These are phyloP conservation scores for Metridium senile DNA, from an alignment of 92 coral and sea anemone genomes.

Conservation along the genomic window DNA sequence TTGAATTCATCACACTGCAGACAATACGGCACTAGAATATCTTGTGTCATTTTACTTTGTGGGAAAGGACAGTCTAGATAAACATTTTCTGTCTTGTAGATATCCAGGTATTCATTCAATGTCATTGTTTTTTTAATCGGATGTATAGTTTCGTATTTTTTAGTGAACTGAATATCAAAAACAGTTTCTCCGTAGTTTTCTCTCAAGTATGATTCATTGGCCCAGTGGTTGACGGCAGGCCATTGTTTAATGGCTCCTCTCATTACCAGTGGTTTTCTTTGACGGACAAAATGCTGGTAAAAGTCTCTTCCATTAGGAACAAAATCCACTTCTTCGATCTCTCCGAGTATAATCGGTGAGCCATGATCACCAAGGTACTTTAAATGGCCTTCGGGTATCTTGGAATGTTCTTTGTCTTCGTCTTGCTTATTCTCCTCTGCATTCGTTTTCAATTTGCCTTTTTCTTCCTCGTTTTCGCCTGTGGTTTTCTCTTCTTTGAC, in stretches of 20 bases:
- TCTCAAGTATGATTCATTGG: slow-evolving; percentile 82
- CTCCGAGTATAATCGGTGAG: slow-evolving; percentile 59
- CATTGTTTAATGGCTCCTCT: slow-evolving; percentile 84
- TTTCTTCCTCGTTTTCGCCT: background rate
- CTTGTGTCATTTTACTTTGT: slow-evolving; percentile 82
- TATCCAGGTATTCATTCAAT: slow-evolving; percentile 73
- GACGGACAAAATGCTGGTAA: slow-evolving; percentile 81
- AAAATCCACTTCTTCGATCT: slow-evolving; percentile 82
- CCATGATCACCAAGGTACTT: slow-evolving; percentile 94
- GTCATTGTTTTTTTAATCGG: slow-evolving; percentile 92
- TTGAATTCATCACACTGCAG: slow-evolving; percentile 83
- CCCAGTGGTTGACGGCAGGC: slow-evolving; percentile 97
- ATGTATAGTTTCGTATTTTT: slow-evolving; percentile 79
- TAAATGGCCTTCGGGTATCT: slow-evolving; percentile 70
- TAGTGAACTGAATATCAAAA: slow-evolving; percentile 88
- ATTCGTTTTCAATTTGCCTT: background rate
- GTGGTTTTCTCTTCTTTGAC: background rate
- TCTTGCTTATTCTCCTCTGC: background rate
- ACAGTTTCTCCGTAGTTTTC: slow-evolving; percentile 84
- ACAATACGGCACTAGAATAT: slow-evolving; percentile 88
- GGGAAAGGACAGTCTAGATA: slow-evolving; percentile 95
- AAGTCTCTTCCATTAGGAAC: slow-evolving; percentile 96
- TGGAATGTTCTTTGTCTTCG: background rate
- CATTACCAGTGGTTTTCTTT: slow-evolving; percentile 81
- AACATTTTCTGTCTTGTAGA: slow-evolving; percentile 82